These are phyloP conservation scores for Fundulus diaphanus DNA, from an alignment of 2,797 vertebrate genomes.

Conservation along the genomic window DNA sequence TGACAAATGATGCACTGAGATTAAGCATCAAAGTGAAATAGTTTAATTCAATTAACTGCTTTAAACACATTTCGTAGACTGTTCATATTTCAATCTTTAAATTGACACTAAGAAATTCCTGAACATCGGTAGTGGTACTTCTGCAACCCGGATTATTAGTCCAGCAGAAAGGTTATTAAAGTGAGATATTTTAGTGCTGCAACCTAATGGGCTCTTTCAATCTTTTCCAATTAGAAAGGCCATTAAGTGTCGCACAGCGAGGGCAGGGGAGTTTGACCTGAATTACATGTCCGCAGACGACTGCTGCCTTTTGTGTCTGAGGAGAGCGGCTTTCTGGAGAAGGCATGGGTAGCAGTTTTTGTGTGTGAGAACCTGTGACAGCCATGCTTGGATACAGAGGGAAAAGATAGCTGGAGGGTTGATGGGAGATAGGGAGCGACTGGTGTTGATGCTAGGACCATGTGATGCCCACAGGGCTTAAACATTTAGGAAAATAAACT, in stretches of 20 bases:
- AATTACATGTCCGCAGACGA: background rate
- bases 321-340: background rate
- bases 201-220: constrained; percentile 5
- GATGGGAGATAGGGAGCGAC: background rate
- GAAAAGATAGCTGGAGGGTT: background rate
- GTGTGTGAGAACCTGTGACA: background rate
- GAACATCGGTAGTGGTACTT: background rate
- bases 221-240: background rate
- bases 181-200: background rate
- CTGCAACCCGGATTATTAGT: background rate
- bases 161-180: constrained; percentile 2
- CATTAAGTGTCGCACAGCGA: background rate
- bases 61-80: background rate
- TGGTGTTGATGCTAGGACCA: background rate
- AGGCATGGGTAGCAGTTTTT: background rate
- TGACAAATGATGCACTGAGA: too few species aligned
- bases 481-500: background rate
- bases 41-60: background rate
- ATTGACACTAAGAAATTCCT: background rate
- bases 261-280: background rate
- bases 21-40: background rate
- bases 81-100: background rate
- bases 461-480: background rate
- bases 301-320: background rate
- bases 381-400: background rate